Evolutionary conservation across 2,888 invertebrate species (phyloP), one percentile per base, ranked within the genome.

Genomic region (Acanthoscelides obtectus): DNA sequence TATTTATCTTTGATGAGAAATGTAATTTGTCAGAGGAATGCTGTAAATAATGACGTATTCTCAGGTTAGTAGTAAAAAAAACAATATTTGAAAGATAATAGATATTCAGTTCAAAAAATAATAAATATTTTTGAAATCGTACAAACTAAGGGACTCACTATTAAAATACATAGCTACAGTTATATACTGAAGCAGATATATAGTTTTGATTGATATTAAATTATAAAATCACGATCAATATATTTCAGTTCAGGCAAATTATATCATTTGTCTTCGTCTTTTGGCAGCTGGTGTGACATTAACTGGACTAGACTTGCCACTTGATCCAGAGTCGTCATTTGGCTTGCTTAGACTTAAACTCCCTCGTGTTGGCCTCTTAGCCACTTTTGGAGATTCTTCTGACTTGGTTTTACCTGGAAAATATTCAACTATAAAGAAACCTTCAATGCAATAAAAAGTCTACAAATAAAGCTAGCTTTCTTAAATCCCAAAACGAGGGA

Each of bases 321-420:
- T 83, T n/a, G 83, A 83, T 69, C 80, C 80, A 20, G 80, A 80
- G 74, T 86, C 86, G 74, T 87, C 86, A 66, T 75, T 78, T 21
- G 86, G 81, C 79, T 86, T 86, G 17, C 45, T 45, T 1, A 45
- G 45, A 45, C 45, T 45, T 64, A 85, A 78, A 75, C 86, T 86
- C 20, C 86, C 86, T 74, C 86, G 81, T 8, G 86, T 85, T 4
- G 87, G 85, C 64, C 86, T 75, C 67, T 86, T 86, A 19, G 77
- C 74, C 20, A 81, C 77, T 75, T 84, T 82, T 3, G 82, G 82
- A 4, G 82, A 81, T 22, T 84, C 85, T 19, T 84, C 84, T 67
- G 69, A 76, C 72, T 81, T 81, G 72, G 70, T 75, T 80, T 74
- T 83, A 73, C 69, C 80, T 80, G 73, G 45, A 45, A 45, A 45